Conservation (phyloP, 23 tunicate genomes). For the Trididemnum clinides region DNA sequence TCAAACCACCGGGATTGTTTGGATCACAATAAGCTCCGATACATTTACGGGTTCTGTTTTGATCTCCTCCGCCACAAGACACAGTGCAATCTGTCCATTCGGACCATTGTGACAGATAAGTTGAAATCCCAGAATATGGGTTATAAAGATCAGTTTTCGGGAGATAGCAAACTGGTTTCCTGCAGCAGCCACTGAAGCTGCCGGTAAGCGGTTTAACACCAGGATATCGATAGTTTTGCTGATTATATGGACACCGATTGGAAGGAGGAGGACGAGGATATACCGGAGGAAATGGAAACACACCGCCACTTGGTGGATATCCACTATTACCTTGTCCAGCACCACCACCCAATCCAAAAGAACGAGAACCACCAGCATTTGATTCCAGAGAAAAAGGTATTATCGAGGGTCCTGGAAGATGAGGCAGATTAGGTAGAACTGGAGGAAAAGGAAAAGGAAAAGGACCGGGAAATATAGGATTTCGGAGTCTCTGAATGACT, state of each 20-base stretch:
- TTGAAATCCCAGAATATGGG: conserved; percentile 38
- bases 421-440: no score
- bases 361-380: no score
- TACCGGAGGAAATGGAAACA: background rate
- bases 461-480: background rate
- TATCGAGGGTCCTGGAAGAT: background rate
- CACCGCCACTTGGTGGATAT: background rate
- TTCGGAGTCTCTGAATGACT: conserved; percentile 5
- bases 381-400: conserved; percentile 1
- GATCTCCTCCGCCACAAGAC: conserved; percentile 32
- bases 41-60: conserved; percentile 31
- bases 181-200: conserved; percentile 78
- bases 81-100: conserved; percentile 30
- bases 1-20: background rate
- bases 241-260: conserved; percentile 50
- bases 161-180: conserved; percentile 51
- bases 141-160: conserved; percentile 14
- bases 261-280: background rate
- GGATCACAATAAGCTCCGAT: background rate
- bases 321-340: background rate
- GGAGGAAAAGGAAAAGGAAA: no score
- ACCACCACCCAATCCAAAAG: background rate
- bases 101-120: conserved; percentile 37
- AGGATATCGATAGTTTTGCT: background rate
- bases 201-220: conserved; percentile 61